A percentile compares a stretch with the other conserved stretches of the same genome.
Evolutionary conservation across 2,888 invertebrate species (phyloP).

Genomic region (Spodoptera exigua): DNA sequence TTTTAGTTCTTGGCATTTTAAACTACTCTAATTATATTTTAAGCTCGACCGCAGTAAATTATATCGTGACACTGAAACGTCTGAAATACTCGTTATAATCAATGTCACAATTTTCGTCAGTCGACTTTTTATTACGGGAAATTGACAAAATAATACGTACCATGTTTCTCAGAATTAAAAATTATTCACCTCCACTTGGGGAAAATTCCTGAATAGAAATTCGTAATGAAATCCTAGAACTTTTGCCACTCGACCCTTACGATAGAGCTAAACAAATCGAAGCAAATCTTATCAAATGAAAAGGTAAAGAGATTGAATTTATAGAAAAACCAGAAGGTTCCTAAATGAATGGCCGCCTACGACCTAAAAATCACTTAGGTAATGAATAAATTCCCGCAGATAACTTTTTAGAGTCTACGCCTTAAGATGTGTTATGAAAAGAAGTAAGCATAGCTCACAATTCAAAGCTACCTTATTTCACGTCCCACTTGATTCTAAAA

Average conservation of each 20-base stretch:
- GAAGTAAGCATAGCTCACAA: conserved; percentile 36
- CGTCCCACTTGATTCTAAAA: conserved; percentile 51
- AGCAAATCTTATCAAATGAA: conserved; percentile 35
- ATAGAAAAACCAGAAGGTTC: conserved; percentile 28
- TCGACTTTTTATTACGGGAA: conserved; percentile 27
- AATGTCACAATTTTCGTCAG: conserved; percentile 30
- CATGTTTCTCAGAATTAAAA: conserved; percentile 8
- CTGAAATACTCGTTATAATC: conserved; percentile 19
- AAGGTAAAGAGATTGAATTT: conserved; percentile 43
- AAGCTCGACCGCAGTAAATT: conserved; percentile 22
- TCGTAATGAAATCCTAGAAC: not conserved
- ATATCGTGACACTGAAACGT: conserved; percentile 28
- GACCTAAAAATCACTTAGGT: conserved; percentile 52
- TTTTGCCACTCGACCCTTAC: conserved; percentile 1
- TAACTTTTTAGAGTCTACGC: conserved; percentile 36
- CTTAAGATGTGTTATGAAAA: conserved; percentile 43
- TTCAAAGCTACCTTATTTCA: conserved; percentile 44
- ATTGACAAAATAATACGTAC: conserved; percentile 12
- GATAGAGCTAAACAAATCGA: conserved; percentile 14
- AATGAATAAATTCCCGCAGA: conserved; percentile 41
- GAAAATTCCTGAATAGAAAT: conserved; percentile 8
- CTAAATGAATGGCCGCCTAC: conserved; percentile 43
- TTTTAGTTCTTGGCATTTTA: not conserved
- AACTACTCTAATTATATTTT: conserved; percentile 12
- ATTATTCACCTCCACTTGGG: not conserved